phyloP scores from a whole-genome alignment of 2,888 invertebrate species.

The Epinotia bilunana region DNA sequence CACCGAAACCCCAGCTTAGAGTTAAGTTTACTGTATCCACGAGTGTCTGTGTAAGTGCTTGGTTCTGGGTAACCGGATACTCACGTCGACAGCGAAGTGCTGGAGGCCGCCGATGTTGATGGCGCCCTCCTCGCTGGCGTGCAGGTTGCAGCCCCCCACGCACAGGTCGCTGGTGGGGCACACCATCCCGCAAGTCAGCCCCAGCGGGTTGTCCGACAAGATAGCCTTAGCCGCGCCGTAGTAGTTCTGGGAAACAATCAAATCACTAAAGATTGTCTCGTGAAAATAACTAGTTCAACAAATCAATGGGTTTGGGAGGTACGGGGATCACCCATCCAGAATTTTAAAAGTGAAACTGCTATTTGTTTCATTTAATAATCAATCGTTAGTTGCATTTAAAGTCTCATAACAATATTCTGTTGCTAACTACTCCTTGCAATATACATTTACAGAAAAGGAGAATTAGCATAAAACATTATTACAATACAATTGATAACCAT shows the following conservation, averaged over 20 bases:
- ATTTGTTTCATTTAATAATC: too few species aligned
- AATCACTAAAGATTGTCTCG: not conserved
- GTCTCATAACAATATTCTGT: too few species aligned
- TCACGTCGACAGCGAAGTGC: slow-evolving; percentile 97
- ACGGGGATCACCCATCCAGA: too few species aligned
- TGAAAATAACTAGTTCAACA: not conserved
- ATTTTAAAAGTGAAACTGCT: too few species aligned
- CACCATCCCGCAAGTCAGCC: slow-evolving; percentile 98
- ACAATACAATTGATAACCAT: not conserved
- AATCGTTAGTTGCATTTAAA: not conserved
- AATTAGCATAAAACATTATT: not conserved
- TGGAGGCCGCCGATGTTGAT: slow-evolving; percentile 99
- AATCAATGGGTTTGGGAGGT: too few species aligned
- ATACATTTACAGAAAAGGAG: not conserved
- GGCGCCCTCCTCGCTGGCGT: slow-evolving; percentile 98
- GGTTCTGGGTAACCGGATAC: slow-evolving; percentile 44
- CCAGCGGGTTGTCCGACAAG: slow-evolving; percentile 98
- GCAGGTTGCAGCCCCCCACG: slow-evolving; percentile 98
- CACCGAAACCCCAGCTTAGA: too few species aligned
- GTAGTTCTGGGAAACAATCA: slow-evolving; percentile 89
- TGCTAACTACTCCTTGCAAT: not conserved
- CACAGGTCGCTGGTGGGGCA: slow-evolving; percentile 99
- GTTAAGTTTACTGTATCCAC: too few species aligned
- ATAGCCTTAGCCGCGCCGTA: slow-evolving; percentile 99
- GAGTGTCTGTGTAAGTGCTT: too few species aligned